Conservation (phyloP, 2,113 vertebrate genomes). For the Gymnogyps californianus region DNA sequence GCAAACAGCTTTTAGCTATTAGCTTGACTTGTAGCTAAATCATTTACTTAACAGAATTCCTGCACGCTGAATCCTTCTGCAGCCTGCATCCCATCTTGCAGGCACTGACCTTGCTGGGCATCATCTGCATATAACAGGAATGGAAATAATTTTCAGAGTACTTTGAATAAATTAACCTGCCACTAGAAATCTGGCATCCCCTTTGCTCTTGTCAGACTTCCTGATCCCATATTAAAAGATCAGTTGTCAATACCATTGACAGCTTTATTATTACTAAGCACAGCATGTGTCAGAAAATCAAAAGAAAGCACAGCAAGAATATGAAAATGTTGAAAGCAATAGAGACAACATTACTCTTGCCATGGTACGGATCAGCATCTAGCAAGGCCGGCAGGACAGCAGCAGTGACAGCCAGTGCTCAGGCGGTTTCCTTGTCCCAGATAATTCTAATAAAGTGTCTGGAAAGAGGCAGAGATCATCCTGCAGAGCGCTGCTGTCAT, state of each 20-base stretch:
- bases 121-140: neutral
- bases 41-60: neutral
- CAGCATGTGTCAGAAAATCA: slow-evolving; percentile 26
- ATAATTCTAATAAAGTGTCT: neutral
- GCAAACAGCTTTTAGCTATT: neutral
- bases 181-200: neutral
- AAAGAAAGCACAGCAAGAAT: neutral
- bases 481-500: rapidly evolving
- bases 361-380: neutral
- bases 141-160: neutral
- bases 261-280: slow-evolving; percentile 20
- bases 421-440: neutral
- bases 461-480: neutral
- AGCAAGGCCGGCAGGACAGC: neutral
- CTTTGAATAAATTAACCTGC: neutral
- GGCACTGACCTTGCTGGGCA: neutral
- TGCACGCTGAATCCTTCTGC: neutral
- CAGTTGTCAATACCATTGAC: neutral
- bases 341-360: neutral
- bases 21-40: neutral
- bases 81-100: neutral
- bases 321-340: slow-evolving; percentile 10
- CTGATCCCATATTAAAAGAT: neutral
- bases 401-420: neutral
- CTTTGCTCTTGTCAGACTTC: slow-evolving; percentile 2